Evolutionary conservation across 2,888 invertebrate genomes (phyloP), one percentile per base, ranked within the genome.

Genomic region (Diarsia rubi): DNA sequence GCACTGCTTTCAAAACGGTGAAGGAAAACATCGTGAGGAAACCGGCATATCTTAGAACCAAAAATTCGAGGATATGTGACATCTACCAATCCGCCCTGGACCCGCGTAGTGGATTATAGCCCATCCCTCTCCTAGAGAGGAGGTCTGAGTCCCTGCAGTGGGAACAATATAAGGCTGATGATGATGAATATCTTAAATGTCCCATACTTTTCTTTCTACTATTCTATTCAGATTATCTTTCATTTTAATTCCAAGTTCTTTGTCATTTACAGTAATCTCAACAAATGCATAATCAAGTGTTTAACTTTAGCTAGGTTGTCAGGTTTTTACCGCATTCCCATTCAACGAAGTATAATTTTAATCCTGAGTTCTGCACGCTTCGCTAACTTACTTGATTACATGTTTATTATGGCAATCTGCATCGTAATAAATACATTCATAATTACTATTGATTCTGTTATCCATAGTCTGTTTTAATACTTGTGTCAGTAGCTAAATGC

Each of bases 351-450:
- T 49, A 72, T 72, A 60, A 69, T 83, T 80, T 71, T 63, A 77
- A 82, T 73, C 60, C 54, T 62, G 42, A 68, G 60, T 47, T 69
- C 14, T 66, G 72, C 72, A 86, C 86, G 86, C 86, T 73, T 86
- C 73, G 82, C 45, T 77, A 73, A 68, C 42, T 81, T 57, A 57
- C 11, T 73, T 79, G 76, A 86, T 86, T 78, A 77, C 45, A 71
- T 59, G 75, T 76, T 71, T 80, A 78, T 64, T 75, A 82, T 14
- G 31, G 54, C 69, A 80, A 79, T 82, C 73, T 78, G 76, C 73
- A 85, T 82, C 62, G 59, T 82, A 82, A 79, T 79, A 76, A 78
- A 82, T 81, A 77, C 54, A 69, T 69, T 77, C 31, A 75, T 79
- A 75, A 82, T 84, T 82, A 64, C 24, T 75, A 84, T 84, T 69